Evolutionary conservation across 2,888 invertebrate species (phyloP).

Genomic region (Pheosia tremula): DNA sequence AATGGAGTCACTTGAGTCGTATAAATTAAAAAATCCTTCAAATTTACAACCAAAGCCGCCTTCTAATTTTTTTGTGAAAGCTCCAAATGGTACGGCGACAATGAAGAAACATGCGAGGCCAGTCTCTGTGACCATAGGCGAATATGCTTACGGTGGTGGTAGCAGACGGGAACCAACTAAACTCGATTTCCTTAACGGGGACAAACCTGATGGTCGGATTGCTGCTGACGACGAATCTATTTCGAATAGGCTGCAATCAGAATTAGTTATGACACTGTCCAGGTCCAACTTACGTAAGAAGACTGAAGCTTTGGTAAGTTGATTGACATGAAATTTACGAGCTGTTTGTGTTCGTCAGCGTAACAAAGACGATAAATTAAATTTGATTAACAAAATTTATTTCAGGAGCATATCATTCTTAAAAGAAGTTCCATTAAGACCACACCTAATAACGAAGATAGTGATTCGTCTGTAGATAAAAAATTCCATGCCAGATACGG

Average conservation of each 20-base stretch:
- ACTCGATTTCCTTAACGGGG: conserved; percentile 86
- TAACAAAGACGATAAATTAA: not conserved
- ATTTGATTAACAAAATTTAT: conserved; percentile 40
- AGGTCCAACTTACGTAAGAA: conserved; percentile 90
- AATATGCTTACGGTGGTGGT: conserved; percentile 85
- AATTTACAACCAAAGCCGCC: conserved; percentile 87
- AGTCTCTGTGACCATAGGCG: conserved; percentile 89
- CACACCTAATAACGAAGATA: conserved; percentile 47
- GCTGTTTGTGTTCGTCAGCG: too few species aligned
- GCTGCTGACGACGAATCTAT: conserved; percentile 77
- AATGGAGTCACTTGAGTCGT: conserved; percentile 90
- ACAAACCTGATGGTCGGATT: conserved; percentile 68
- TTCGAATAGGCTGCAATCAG: conserved; percentile 88
- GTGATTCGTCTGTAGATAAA: conserved; percentile 68
- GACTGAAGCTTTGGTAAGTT: conserved; percentile 87
- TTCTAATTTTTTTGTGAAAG: conserved; percentile 87
- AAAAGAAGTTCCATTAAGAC: conserved; percentile 38
- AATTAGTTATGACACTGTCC: conserved; percentile 89
- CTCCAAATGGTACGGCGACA: conserved; percentile 81
- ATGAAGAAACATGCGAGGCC: conserved; percentile 84
- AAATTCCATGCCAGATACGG: conserved; percentile 80
- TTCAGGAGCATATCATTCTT: conserved; percentile 63
- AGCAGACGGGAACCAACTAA: conserved; percentile 87
- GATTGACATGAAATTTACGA: too few species aligned
- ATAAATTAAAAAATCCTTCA: conserved; percentile 87